Percentiles rank a stretch among this genome's conserved stretches.
Conservation (phyloP, 2,888 invertebrate species). For the Nebria salina region DNA sequence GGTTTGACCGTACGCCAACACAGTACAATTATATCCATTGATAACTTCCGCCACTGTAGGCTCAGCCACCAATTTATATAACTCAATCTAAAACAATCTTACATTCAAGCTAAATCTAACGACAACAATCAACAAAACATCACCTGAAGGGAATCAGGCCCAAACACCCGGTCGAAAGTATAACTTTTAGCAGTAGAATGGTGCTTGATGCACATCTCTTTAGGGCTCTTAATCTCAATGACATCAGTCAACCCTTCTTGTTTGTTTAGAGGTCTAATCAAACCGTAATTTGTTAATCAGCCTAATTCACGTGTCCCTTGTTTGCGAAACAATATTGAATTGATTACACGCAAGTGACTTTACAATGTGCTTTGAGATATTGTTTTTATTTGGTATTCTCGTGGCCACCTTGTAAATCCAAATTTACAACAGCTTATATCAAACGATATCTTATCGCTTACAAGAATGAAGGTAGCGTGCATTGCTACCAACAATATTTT, state of each 20-base stretch:
- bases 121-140: constrained; percentile 25
- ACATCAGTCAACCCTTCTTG: constrained; percentile 77
- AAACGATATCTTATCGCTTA: too few relatives aligned
- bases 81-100: constrained; percentile 70
- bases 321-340: too few relatives aligned
- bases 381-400: too few relatives aligned
- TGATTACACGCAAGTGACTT: too few relatives aligned
- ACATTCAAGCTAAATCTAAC: constrained; percentile 24
- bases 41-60: constrained; percentile 93
- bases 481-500: too few relatives aligned
- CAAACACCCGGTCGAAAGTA: constrained; percentile 88
- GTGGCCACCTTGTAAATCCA: too few relatives aligned
- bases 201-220: constrained; percentile 74
- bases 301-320: too few relatives aligned
- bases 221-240: constrained; percentile 72
- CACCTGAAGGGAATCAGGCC: constrained; percentile 81
- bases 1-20: constrained; percentile 96
- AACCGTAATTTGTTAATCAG: not conserved
- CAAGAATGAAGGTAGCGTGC: too few relatives aligned
- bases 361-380: too few relatives aligned
- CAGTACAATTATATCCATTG: constrained; percentile 96
- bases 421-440: too few relatives aligned
- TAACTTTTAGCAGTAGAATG: constrained; percentile 71
- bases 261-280: constrained; percentile 77
- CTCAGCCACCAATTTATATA: constrained; percentile 87